A percentile compares a stretch with the other conserved stretches of the same genome.
Conservation (phyloP, 2,888 invertebrate genomes). For the Nemurella pictetii region DNA sequence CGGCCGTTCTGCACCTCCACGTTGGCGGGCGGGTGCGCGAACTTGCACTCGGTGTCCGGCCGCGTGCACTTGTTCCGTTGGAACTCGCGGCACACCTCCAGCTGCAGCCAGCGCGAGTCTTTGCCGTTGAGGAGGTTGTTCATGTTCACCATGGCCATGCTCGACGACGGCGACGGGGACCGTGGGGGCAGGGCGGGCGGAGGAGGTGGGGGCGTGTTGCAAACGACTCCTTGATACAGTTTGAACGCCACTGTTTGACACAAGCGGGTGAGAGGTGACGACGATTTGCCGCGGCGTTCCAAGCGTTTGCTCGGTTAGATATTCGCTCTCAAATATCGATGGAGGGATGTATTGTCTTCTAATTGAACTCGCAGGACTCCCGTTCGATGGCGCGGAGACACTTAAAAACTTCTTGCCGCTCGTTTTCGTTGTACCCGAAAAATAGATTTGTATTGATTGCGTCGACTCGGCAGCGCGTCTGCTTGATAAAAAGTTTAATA, state of each 20-base stretch:
- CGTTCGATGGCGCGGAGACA: conserved; percentile 26
- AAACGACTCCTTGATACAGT: conserved; percentile 32
- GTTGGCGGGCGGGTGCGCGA: conserved; percentile 98
- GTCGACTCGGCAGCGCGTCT: background rate
- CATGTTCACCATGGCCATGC: conserved; percentile 91
- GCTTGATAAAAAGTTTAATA: background rate
- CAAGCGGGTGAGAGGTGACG: background rate
- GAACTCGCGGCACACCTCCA: conserved; percentile 99
- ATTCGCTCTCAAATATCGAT: conserved; percentile 31
- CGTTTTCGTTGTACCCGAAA: background rate
- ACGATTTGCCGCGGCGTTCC: background rate
- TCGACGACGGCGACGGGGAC: conserved; percentile 32
- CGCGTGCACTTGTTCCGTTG: conserved; percentile 99
- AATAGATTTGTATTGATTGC: background rate
- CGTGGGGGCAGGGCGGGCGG: conserved; percentile 43
- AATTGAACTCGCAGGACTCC: conserved; percentile 36
- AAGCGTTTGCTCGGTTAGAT: background rate
- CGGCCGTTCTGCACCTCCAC: conserved; percentile 99
- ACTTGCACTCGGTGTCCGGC: conserved; percentile 99
- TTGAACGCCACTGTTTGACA: conserved; percentile 2
- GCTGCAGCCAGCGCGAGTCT: conserved; percentile 99
- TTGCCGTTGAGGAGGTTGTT: conserved; percentile 96
- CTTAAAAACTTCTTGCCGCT: conserved; percentile 7
- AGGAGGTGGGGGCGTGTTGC: conserved; percentile 39
- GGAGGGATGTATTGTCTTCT: conserved; percentile 40